Evolutionary conservation across 2,888 invertebrate species (phyloP).

Genomic region (Ichneumon xanthorius): DNA sequence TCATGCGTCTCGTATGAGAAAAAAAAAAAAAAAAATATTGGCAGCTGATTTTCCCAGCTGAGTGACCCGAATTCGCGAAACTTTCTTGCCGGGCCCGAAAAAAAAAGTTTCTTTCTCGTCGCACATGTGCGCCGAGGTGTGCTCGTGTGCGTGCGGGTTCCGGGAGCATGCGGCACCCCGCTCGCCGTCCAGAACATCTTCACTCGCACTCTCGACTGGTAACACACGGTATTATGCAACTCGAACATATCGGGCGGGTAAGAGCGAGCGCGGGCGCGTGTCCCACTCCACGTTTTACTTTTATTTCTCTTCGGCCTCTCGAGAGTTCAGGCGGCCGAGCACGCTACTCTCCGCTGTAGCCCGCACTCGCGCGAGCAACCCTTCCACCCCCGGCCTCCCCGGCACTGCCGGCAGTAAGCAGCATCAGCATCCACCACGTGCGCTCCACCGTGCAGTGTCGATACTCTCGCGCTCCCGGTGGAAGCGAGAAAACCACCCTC

Average conservation of each 20-base stretch:
- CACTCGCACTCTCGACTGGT: slow-evolving; percentile 46
- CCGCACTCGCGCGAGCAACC: slow-evolving; percentile 57
- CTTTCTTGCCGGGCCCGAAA: not conserved
- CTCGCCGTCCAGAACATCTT: slow-evolving; percentile 30
- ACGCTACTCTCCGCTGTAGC: slow-evolving; percentile 59
- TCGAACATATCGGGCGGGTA: not conserved
- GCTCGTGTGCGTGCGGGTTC: not conserved
- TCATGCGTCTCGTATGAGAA: no score
- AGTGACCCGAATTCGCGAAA: not conserved
- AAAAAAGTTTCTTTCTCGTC: slow-evolving; percentile 23
- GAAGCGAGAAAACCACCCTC: slow-evolving; percentile 63
- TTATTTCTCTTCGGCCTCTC: slow-evolving; percentile 62
- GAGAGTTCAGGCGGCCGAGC: slow-evolving; percentile 67
- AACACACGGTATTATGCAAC: slow-evolving; percentile 48
- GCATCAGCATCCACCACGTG: slow-evolving; percentile 68
- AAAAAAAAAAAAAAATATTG: no score
- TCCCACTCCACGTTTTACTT: slow-evolving; percentile 56
- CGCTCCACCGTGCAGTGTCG: slow-evolving; percentile 54
- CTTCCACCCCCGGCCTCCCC: slow-evolving; percentile 20
- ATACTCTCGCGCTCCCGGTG: slow-evolving; percentile 58
- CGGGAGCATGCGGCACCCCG: slow-evolving; percentile 13
- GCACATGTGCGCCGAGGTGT: slow-evolving; percentile 23
- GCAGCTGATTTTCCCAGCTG: not conserved
- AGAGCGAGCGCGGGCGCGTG: slow-evolving; percentile 64
- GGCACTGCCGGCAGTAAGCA: slow-evolving; percentile 45